Evolutionary conservation across 2,113 vertebrate genomes (phyloP).

Genomic region (Scartelaos histophorus): DNA sequence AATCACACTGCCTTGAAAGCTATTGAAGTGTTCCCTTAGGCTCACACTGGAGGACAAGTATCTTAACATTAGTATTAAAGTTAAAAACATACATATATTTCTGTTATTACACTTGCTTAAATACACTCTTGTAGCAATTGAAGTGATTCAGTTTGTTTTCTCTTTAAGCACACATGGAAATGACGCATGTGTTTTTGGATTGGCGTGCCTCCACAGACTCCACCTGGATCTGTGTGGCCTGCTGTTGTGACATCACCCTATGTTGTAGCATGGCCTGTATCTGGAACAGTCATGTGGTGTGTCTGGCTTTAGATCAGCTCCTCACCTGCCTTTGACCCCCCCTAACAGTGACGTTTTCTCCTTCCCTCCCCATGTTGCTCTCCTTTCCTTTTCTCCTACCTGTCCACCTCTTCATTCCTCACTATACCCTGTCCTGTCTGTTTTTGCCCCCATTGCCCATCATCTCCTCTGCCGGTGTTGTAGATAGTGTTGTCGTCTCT

Average conservation of each 20-base stretch:
- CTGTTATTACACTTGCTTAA: too few relatives aligned
- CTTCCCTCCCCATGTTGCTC: slow-evolving; percentile 28
- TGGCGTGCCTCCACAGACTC: slow-evolving; percentile 33
- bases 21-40: slow-evolving; percentile 25
- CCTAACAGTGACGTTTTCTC: slow-evolving; percentile 74
- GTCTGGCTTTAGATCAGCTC: slow-evolving; percentile 55
- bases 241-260: slow-evolving; percentile 23
- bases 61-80: neutral
- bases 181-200: slow-evolving; percentile 15
- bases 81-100: neutral
- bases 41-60: neutral
- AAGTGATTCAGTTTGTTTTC: slow-evolving; percentile 27
- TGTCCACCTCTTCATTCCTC: slow-evolving; percentile 21
- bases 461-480: slow-evolving; percentile 52
- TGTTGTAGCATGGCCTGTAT: slow-evolving; percentile 29
- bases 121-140: slow-evolving; percentile 39
- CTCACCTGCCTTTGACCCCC: slow-evolving; percentile 66
- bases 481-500: slow-evolving; percentile 79
- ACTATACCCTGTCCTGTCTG: slow-evolving; percentile 20
- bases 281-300: slow-evolving; percentile 40
- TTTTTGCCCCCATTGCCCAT: slow-evolving; percentile 17
- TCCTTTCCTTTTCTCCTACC: slow-evolving; percentile 19
- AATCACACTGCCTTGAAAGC: slow-evolving; percentile 54
- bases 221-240: slow-evolving; percentile 12
- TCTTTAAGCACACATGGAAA: slow-evolving; percentile 35